These are phyloP conservation scores for Dicranocentrus wangi DNA, from an alignment of 2,888 invertebrate genomes.

Conservation along the genomic window DNA sequence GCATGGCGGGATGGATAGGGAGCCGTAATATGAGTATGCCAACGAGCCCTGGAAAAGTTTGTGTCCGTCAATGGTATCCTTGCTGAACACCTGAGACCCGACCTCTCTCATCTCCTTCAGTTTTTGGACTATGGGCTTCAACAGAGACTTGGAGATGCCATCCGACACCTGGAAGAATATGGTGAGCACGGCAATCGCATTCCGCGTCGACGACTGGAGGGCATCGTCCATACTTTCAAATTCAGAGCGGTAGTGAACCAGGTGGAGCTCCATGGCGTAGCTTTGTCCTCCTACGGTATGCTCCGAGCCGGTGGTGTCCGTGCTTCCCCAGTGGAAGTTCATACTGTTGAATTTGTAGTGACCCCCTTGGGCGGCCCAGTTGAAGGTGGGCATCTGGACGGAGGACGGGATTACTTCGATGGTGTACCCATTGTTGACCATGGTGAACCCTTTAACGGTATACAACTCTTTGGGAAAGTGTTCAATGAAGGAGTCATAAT, in stretches of 20 bases:
- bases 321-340: constrained; percentile 45
- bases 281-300: not conserved
- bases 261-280: constrained; percentile 23
- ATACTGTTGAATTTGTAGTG: not conserved
- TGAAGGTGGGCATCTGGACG: not conserved
- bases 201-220: not conserved
- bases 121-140: not conserved
- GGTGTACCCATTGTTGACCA: not conserved
- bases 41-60: not conserved
- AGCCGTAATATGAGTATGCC: constrained; percentile 21
- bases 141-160: not conserved
- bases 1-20: constrained; percentile 25
- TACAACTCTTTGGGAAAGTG: not conserved
- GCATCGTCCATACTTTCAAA: not conserved
- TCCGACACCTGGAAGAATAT: not conserved
- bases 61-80: not conserved
- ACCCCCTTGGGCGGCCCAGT: not conserved
- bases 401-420: not conserved
- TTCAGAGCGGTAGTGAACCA: not conserved
- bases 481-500: not conserved
- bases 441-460: not conserved
- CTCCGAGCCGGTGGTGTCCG: constrained; percentile 13
- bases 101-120: not conserved
- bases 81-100: too few species aligned
- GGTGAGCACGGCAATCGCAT: constrained; percentile 28